A percentile compares a stretch with the other conserved stretches of the same genome.
phyloP scores from a whole-genome alignment of 2,797 vertebrate species.

The Peromyscus melanophrys region DNA sequence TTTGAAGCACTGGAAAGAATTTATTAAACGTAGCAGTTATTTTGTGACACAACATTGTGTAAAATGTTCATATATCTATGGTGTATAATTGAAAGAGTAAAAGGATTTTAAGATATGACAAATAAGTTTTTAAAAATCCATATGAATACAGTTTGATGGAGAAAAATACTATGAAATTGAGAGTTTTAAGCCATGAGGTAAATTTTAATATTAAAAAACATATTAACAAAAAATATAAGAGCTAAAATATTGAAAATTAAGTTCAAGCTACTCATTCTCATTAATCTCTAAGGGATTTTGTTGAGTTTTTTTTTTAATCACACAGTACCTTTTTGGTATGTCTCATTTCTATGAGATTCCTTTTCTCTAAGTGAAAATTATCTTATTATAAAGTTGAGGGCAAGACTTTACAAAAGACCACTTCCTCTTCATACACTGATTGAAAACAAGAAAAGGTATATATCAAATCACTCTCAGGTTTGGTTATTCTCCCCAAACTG shows the following conservation, averaged over 20 bases:
- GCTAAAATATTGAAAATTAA: neutral
- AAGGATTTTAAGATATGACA: constrained; percentile 35
- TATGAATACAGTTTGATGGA: neutral
- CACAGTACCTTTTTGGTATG: neutral
- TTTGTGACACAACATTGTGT: neutral
- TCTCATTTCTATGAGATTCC: neutral
- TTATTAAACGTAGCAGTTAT: neutral
- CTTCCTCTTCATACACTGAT: neutral
- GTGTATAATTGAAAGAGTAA: neutral
- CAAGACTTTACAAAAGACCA: neutral
- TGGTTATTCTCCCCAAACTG: neutral
- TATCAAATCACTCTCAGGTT: neutral
- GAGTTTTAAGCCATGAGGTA: neutral
- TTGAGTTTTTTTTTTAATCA: neutral
- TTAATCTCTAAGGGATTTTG: neutral
- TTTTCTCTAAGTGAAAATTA: neutral
- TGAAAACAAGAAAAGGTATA: neutral
- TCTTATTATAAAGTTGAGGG: neutral
- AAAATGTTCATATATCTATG: neutral
- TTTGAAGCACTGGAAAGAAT: neutral
- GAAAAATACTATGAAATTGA: neutral
- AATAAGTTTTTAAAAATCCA: neutral
- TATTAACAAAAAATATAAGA: neutral
- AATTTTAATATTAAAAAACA: neutral
- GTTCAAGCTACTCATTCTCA: neutral